Conservation (phyloP, 2,113 vertebrate genomes). For the Lamprotornis superbus region DNA sequence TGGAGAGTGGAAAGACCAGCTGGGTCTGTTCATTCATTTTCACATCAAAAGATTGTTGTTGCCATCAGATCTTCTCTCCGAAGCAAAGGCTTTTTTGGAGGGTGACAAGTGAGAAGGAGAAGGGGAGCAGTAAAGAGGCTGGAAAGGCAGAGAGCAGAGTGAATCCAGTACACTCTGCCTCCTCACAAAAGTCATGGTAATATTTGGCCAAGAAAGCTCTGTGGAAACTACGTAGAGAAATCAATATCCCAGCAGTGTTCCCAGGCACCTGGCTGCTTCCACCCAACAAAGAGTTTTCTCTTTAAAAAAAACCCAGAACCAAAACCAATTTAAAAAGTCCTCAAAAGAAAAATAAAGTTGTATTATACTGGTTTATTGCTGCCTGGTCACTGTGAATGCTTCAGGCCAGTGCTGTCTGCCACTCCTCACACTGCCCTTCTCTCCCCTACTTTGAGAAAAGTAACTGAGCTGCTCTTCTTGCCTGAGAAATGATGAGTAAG, state of each 20-base stretch:
- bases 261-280: neutral
- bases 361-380: neutral
- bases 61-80: neutral
- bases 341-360: neutral
- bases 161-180: neutral
- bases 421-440: neutral
- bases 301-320: neutral
- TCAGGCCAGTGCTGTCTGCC: neutral
- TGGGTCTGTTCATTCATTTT: neutral
- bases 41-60: neutral
- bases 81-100: neutral
- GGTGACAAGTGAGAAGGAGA: neutral
- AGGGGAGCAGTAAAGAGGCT: neutral
- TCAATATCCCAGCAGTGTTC: neutral
- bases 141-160: neutral
- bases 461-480: neutral
- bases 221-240: neutral
- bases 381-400: neutral
- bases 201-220: neutral
- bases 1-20: neutral
- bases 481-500: constrained; percentile 40
- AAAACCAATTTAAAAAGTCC: neutral
- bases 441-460: neutral
- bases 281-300: neutral
- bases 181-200: neutral